Base-by-base conservation (phyloP, 2,797 vertebrate genomes). In the Mareca strepera region DNA sequence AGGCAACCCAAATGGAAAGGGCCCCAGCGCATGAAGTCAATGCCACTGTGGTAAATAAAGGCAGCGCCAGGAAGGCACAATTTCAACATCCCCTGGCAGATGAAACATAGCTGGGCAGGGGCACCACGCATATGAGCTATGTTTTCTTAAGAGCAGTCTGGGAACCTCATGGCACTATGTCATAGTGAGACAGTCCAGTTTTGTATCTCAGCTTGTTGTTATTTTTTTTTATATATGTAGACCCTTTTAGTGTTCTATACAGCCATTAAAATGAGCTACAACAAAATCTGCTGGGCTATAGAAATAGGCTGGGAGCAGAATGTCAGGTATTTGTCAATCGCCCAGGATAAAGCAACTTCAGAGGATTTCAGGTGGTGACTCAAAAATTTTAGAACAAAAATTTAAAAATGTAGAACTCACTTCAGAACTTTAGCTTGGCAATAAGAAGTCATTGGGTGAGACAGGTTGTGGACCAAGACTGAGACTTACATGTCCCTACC, bases 41-140 rank as follows among this genome's bases (percentile, higher is more conserved):
- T 90, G 97, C 90, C 62, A 70, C 96, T 94, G 93, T 92, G 97
- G 97, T 97, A 97, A 98, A 97, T 96, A 97, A 82, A 95, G 63
- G 69, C 68, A 66, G 80, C 5, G 96, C 97, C 97, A 97, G 84
- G 76, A 80, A 83, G 85, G 95, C 95, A 90, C 80, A 22, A n/a
- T 97, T 96, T 97, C 96, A 95, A 95, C 95, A 96, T 84, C 79
- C 39, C 66, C 91, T 97, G 97, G 97, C 96, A 56, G 63, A 52
- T 43, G 48, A 67, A 92, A 85, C 80, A 6, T 33, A 84, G 93
- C 88, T 94, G 96, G 95, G 96, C 94, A 92, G 93, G 93, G 95
- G 81, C 88, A 81, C 44, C 12, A n/a, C 41, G n/a, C 16, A 76
- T 75, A 58, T 17, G 82, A 69, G 94, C 92, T 95, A 22, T 95